Evolutionary conservation across 2,113 vertebrate species (phyloP).

Genomic region (Parus major): DNA sequence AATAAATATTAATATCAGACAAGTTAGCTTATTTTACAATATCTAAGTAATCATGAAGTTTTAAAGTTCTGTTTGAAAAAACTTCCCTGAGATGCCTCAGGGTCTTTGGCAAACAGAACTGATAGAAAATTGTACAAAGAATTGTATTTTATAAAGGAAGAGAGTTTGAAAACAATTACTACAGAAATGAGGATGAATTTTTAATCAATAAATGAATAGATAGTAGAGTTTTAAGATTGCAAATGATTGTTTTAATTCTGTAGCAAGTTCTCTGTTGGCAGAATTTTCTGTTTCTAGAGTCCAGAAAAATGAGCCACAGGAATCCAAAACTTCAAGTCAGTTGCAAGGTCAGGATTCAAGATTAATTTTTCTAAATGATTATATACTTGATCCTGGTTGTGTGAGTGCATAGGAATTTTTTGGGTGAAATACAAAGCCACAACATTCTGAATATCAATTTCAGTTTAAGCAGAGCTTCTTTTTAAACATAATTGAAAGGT

Average conservation of each 20-base stretch:
- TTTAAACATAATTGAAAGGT: neutral
- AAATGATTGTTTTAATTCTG: neutral
- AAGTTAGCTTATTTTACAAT: neutral
- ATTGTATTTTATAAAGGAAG: neutral
- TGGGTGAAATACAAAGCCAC: neutral
- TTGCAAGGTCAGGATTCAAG: neutral
- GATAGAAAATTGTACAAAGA: neutral
- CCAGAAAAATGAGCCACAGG: rapidly evolving
- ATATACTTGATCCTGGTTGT: neutral
- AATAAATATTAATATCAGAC: neutral
- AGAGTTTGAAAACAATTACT: neutral
- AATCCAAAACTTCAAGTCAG: neutral
- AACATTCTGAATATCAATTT: neutral
- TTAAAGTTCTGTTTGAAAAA: conserved; percentile 14
- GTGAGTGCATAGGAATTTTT: neutral
- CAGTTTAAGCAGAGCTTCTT: neutral
- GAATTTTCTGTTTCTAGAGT: neutral
- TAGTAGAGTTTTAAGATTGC: neutral
- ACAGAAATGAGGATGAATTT: neutral
- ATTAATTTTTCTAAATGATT: neutral
- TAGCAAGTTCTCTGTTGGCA: neutral
- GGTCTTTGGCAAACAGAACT: conserved; percentile 6
- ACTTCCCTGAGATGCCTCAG: neutral
- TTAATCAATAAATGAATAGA: neutral
- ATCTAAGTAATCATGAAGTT: neutral